Percentiles rank a stretch among this genome's conserved stretches.
Evolutionary conservation across 2,113 vertebrate species (phyloP).

Genomic region (Montifringilla adamsi): DNA sequence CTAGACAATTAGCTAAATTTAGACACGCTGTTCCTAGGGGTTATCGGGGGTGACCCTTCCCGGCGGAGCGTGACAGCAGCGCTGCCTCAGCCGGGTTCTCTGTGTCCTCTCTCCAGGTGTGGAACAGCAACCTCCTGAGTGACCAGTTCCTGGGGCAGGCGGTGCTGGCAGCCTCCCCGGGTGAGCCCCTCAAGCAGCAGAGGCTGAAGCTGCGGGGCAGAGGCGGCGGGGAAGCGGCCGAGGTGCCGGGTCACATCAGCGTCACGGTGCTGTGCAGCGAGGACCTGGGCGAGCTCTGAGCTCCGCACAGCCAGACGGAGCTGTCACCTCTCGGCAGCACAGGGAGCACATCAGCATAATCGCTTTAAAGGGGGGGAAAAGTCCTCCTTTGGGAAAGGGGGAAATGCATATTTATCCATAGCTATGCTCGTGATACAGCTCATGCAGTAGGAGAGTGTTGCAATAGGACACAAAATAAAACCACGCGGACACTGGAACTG

Average conservation of each 20-base stretch:
- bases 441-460: not conserved
- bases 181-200: conserved; percentile 71
- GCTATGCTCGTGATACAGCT: not conserved
- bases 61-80: not conserved
- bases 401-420: not conserved
- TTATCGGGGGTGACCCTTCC: not conserved
- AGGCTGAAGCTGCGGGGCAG: conserved; percentile 79
- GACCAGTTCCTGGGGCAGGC: conserved; percentile 89
- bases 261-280: conserved; percentile 79
- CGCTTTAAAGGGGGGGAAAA: not conserved
- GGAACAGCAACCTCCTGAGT: conserved; percentile 81
- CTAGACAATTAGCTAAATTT: not conserved
- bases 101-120: conserved; percentile 76
- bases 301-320: conserved; percentile 25
- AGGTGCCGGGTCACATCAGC: conserved; percentile 82
- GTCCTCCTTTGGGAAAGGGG: not conserved
- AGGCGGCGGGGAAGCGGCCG: conserved; percentile 65
- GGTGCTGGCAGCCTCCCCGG: conserved; percentile 75
- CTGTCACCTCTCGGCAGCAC: conserved; percentile 7
- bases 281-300: conserved; percentile 85
- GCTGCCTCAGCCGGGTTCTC: not conserved
- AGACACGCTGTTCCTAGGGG: not conserved
- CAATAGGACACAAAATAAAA: no score
- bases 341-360: not conserved
- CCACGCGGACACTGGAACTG: no score